Evolutionary conservation across 1,140 invertebrate genomes (phyloP).

Genomic region (Sarcophaga bullata): DNA sequence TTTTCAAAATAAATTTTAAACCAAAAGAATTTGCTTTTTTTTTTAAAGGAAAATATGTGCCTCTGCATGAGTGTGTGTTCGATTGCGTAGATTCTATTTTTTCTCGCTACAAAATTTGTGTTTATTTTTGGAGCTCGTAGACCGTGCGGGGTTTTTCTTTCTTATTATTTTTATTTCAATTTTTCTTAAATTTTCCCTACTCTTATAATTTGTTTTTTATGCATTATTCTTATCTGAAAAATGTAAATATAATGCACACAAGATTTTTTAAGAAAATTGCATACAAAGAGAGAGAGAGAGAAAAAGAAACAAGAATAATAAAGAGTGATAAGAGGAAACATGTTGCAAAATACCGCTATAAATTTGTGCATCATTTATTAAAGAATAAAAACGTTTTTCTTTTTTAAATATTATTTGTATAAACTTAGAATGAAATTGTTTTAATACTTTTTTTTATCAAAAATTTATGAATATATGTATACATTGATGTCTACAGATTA

Average conservation of each 20-base stretch:
- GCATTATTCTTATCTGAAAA: background rate
- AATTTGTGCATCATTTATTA: background rate
- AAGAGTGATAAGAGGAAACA: background rate
- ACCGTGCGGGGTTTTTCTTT: conserved; percentile 7
- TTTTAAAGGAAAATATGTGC: background rate
- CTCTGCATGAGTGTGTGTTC: background rate
- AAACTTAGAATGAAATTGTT: background rate
- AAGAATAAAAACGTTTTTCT: background rate
- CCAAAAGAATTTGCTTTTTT: too few relatives aligned
- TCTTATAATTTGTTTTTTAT: background rate
- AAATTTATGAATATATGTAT: too few relatives aligned
- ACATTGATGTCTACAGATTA: too few relatives aligned
- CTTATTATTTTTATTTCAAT: background rate
- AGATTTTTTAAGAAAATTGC: background rate
- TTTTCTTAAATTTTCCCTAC: conserved; percentile 5
- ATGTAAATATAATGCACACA: background rate
- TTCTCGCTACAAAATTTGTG: conserved; percentile 22
- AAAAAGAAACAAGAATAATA: background rate
- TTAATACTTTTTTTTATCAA: background rate
- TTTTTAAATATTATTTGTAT: conserved; percentile 9
- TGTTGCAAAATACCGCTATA: conserved; percentile 2
- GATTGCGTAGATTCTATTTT: conserved; percentile 12
- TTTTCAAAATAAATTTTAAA: too few relatives aligned
- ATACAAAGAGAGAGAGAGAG: background rate
- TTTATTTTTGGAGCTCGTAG: conserved; percentile 42